Evolutionary conservation across 2,113 vertebrate genomes (phyloP).

Genomic region (Psittacula cyanocephala): DNA sequence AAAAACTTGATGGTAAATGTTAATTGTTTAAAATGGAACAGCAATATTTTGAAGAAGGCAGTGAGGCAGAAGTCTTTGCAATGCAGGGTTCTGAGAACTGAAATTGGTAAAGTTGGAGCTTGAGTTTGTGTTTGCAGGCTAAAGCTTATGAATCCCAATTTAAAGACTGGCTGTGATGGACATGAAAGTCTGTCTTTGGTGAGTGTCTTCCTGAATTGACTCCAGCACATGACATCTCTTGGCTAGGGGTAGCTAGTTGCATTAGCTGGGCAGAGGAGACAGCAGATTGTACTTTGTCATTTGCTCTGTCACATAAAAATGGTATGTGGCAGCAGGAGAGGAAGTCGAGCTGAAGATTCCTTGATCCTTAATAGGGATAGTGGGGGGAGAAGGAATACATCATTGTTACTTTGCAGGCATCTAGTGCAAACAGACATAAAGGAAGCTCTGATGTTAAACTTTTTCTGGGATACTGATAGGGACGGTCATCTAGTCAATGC

Average conservation of each 20-base stretch:
- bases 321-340: background rate
- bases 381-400: background rate
- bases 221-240: background rate
- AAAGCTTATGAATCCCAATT: background rate
- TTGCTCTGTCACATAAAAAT: background rate
- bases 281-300: background rate
- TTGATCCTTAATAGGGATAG: background rate
- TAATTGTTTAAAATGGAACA: background rate
- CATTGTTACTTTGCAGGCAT: background rate
- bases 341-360: background rate
- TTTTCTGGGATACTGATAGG: background rate
- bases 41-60: background rate
- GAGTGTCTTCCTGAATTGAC: background rate
- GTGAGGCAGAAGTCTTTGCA: background rate
- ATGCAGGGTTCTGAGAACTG: fast-evolving
- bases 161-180: background rate
- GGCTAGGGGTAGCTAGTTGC: background rate
- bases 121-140: background rate
- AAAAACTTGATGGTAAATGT: background rate
- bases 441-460: background rate
- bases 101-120: background rate
- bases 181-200: background rate
- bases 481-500: background rate
- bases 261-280: background rate
- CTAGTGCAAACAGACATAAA: background rate